Evolutionary conservation across 2,888 invertebrate species (phyloP).

Genomic region (Trisateles emortualis): DNA sequence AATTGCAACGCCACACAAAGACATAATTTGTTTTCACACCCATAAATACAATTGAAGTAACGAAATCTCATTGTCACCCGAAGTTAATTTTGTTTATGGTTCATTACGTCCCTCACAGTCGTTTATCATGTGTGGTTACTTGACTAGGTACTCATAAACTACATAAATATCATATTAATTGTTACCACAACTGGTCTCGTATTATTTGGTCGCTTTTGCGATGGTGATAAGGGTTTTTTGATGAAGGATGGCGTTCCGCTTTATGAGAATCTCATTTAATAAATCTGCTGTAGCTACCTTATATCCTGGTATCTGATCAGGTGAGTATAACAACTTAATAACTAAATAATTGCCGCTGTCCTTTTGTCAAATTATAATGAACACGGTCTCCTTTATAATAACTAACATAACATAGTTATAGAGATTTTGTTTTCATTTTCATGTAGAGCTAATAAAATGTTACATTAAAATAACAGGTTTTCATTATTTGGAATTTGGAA

Average conservation of each 20-base stretch:
- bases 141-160: constrained; percentile 56
- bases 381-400: not conserved
- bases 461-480: too few species aligned
- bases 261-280: constrained; percentile 67
- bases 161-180: constrained; percentile 60
- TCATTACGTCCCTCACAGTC: constrained; percentile 37
- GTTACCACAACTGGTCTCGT: constrained; percentile 54
- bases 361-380: not conserved
- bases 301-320: constrained; percentile 59
- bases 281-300: constrained; percentile 56
- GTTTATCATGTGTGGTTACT: constrained; percentile 48
- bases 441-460: too few species aligned
- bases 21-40: constrained; percentile 36
- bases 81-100: constrained; percentile 43
- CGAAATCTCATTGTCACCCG: constrained; percentile 40
- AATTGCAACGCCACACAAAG: constrained; percentile 29
- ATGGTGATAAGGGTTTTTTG: constrained; percentile 74
- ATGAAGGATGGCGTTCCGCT: constrained; percentile 63
- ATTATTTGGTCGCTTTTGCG: constrained; percentile 65
- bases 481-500: too few species aligned
- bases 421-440: too few species aligned
- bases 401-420: too few species aligned
- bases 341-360: constrained; percentile 25
- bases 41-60: constrained; percentile 37
- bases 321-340: constrained; percentile 50